Base-by-base conservation (phyloP, 2,888 invertebrate species). In the Vanessa cardui region DNA sequence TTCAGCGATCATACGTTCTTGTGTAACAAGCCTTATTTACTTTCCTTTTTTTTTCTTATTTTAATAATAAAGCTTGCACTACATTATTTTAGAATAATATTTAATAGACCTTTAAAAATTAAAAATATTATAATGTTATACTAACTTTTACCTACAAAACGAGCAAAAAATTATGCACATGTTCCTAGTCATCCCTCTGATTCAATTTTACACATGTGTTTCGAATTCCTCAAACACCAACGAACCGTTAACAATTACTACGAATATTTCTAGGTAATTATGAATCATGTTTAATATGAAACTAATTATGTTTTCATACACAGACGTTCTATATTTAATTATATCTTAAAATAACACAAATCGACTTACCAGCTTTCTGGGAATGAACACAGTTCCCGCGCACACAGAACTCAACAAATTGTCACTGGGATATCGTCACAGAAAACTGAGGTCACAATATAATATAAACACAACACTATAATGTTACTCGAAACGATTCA, bases 321-420 rank as follows among this genome's bases (percentile, higher is more conserved):
- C 82, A 81, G 80, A 79, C 81, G 84, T 83, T 87, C 91, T 92
- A 92, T 86, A 90, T 90, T 89, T 90, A 92, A 91, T 90, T 89
- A 87, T 84, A 87, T 83, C 87, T 85, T 81, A 89, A 90, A 90
- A 91, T 90, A 92, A 89, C 86, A 86, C 83, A 85, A 87, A 85
- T 85, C 81, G 71, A 76, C 92, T 89, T 85, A 92, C 92, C 90
- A 84, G 79, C 78, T 84, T n/a, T 84, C 86, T 79, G 73, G 80
- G 85, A 86, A 87, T 81, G 78, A 80, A 79, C 75, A 79, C 81
- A 82, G 82, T 80, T 80, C 83, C 80, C 78, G 74, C 76, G 73
- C 73, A 75, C 76, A 85, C 82, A 82, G 80, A 83, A 78, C 56
- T 16, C 18, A 56, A 79, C 76, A 74, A 76, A 75, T 73, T 75